Percentiles rank a stretch among this genome's conserved stretches.
Evolutionary conservation across 92 coral and sea anemone species (phyloP).

Genomic region (Siderastrea siderea): DNA sequence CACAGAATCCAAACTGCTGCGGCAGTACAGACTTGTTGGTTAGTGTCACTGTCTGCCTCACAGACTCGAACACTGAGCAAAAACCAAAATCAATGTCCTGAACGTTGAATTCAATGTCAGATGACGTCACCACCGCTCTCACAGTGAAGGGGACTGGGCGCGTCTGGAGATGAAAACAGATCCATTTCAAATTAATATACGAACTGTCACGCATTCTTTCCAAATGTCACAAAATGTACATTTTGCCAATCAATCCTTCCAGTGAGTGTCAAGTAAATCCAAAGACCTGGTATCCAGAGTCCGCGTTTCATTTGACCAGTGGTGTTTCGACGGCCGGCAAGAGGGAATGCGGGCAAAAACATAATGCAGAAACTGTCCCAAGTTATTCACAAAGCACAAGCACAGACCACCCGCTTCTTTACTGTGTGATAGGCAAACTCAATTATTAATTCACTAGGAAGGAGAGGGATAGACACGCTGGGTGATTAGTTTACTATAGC

Average conservation of each 20-base stretch:
- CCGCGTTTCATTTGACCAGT: not conserved
- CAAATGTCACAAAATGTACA: not conserved
- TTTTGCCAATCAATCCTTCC: not conserved
- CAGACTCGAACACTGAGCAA: slow-evolving; percentile 92
- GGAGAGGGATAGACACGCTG: no score
- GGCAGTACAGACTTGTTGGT: slow-evolving; percentile 94
- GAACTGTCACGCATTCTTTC: not conserved
- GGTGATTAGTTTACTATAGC: no score
- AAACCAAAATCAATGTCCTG: slow-evolving; percentile 90
- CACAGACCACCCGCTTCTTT: no score
- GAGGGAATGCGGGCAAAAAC: no score
- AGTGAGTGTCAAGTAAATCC: not conserved
- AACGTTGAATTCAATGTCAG: slow-evolving; percentile 94
- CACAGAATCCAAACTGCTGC: slow-evolving; percentile 97
- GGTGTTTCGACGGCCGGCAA: not conserved
- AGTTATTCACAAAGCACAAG: no score
- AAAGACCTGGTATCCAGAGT: not conserved
- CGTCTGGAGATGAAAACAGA: slow-evolving; percentile 65
- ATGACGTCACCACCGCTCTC: slow-evolving; percentile 90
- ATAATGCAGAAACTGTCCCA: no score
- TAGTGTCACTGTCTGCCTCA: slow-evolving; percentile 88
- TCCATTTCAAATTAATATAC: not conserved
- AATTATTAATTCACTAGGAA: no score
- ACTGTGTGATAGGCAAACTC: no score
- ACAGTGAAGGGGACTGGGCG: slow-evolving; percentile 94